Evolutionary conservation across 2,797 vertebrate species (phyloP).

Genomic region (Artibeus lituratus): DNA sequence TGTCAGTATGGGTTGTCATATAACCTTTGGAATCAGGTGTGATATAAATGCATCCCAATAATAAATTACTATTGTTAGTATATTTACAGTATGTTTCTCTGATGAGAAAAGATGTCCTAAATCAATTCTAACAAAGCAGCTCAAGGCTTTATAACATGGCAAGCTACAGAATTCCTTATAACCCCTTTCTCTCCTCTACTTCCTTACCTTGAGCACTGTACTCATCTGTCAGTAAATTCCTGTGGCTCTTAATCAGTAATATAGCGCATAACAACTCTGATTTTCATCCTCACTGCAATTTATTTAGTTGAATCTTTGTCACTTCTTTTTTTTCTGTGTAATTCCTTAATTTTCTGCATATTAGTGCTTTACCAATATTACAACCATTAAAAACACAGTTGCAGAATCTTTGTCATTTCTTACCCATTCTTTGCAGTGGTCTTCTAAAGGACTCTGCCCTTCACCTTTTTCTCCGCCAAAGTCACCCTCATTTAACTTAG

Average conservation of each 20-base stretch:
- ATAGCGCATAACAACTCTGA: background rate
- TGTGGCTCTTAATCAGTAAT: background rate
- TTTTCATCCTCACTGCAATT: background rate
- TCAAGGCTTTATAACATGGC: background rate
- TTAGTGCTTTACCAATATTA: too few species aligned
- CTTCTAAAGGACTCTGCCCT: background rate
- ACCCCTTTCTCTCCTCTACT: background rate
- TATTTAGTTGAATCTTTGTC: background rate
- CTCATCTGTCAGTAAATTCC: background rate
- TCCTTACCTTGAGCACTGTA: background rate
- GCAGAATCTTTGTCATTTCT: background rate
- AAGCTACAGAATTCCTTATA: background rate
- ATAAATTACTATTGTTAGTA: slow-evolving; percentile 43
- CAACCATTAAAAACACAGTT: too few species aligned
- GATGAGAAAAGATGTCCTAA: background rate
- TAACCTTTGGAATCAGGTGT: slow-evolving; percentile 34
- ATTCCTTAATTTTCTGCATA: too few species aligned
- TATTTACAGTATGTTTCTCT: slow-evolving; percentile 42
- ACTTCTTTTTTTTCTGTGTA: background rate
- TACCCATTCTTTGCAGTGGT: background rate
- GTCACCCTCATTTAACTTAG: background rate
- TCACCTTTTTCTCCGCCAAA: background rate
- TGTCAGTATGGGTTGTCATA: background rate
- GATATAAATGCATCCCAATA: slow-evolving; percentile 34
- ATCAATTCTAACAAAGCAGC: background rate